These are phyloP conservation scores for Eupithecia insigniata DNA, from an alignment of 2,888 invertebrate species.

Conservation along the genomic window DNA sequence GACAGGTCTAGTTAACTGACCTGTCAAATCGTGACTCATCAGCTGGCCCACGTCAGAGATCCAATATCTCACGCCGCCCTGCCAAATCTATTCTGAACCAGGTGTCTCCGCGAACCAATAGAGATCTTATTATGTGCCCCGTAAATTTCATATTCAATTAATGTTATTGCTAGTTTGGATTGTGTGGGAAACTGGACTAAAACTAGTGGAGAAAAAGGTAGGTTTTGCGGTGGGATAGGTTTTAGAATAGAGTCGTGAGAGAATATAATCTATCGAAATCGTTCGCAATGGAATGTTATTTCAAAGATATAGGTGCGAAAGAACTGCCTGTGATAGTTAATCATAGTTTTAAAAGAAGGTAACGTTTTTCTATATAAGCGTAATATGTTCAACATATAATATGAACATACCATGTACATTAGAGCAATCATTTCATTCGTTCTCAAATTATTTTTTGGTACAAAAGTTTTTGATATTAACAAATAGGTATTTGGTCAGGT, in stretches of 20 bases:
- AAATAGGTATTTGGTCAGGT: not conserved
- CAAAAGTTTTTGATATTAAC: not conserved
- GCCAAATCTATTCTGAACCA: slow-evolving; percentile 76
- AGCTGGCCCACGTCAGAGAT: slow-evolving; percentile 61
- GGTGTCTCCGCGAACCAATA: slow-evolving; percentile 37
- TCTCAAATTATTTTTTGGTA: not conserved
- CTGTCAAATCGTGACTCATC: slow-evolving; percentile 65
- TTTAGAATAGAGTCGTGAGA: slow-evolving; percentile 46
- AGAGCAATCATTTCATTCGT: not conserved
- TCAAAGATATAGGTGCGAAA: slow-evolving; percentile 1
- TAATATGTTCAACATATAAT: not conserved
- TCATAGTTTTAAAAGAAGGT: too few relatives aligned
- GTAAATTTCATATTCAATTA: slow-evolving; percentile 44
- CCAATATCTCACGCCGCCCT: slow-evolving; percentile 63
- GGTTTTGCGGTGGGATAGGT: slow-evolving; percentile 6
- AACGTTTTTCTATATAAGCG: not conserved
- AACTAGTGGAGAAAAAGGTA: not conserved
- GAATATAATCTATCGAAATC: slow-evolving; percentile 55
- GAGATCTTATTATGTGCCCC: slow-evolving; percentile 33
- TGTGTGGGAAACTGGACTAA: slow-evolving; percentile 19
- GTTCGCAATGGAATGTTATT: slow-evolving; percentile 50
- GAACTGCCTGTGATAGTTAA: not conserved
- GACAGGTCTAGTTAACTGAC: slow-evolving; percentile 59
- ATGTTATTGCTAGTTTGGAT: slow-evolving; percentile 4
- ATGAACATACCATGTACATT: too few relatives aligned